Evolutionary conservation across 2,888 invertebrate species (phyloP), one percentile per base, ranked within the genome.

Genomic region (Cephus pygmeus): DNA sequence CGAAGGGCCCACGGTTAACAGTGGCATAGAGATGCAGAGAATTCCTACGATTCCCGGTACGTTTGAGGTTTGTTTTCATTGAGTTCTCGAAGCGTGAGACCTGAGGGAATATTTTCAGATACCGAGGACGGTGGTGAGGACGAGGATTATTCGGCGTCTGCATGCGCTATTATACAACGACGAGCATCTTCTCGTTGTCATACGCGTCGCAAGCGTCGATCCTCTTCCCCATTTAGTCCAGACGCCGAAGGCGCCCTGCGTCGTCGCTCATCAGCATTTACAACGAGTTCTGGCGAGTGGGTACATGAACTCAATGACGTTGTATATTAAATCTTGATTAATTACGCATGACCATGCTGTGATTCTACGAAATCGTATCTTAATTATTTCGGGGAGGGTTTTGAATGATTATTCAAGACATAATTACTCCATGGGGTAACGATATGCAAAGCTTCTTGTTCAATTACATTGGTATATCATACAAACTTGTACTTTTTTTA

Each of bases 211-310:
- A 94, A 73, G 94, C 94, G 84, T 94, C 94, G 85, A 88, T 94
- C 90, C 79, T 95, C 93, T 23, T 94, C 93, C 69, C 94, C 92
- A 0, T 94, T 93, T 84, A 89, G 92, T 2, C 90, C 92, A 0
- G 94, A 93, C 73, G 92, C 85, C 6, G 89, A 90, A 3, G 82
- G 92, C 75, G 88, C 83, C 6, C 81, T 89, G 69, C 88, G 94
- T 76, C 92, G 96, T 79, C 92, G 95, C 85, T 95, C 95, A 1
- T 95, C 95, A n/a, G 96, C 95, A 74, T 96, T 95, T 88, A 97
- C 97, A 73, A 96, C 95, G 69, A 97, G 96, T 88, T 97, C 97
- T 81, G 97, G 96, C 90, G 97, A 97, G 97, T 97, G 92, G 93
- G 95, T 93, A 79, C 56, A 23, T 56, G 23, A 9, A 56, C 23